Evolutionary conservation across 2,113 vertebrate genomes (phyloP).

Genomic region (Loxodonta africana): DNA sequence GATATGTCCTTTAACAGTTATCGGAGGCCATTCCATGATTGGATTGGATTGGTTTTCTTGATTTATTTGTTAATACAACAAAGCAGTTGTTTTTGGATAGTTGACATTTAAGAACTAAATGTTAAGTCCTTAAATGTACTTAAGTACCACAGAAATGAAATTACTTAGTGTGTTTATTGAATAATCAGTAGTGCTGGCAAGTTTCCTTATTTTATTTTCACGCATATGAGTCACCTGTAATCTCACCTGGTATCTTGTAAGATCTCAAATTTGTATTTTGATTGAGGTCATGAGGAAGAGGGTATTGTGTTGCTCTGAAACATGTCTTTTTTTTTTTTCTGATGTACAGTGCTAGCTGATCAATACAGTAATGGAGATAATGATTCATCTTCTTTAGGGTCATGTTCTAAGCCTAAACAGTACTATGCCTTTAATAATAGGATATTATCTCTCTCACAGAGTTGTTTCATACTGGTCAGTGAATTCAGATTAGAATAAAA

Average conservation of each 20-base stretch:
- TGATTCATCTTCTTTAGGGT: background rate
- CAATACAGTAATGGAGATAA: background rate
- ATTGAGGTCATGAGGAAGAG: background rate
- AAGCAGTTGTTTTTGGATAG: slow-evolving; percentile 44
- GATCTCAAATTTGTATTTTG: slow-evolving; percentile 34
- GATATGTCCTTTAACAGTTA: background rate
- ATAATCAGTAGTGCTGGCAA: background rate
- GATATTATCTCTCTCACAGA: background rate
- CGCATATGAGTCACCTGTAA: background rate
- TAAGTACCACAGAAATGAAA: slow-evolving; percentile 44
- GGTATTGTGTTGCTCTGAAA: slow-evolving; percentile 17
- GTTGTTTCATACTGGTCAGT: slow-evolving; percentile 3
- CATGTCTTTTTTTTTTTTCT: background rate
- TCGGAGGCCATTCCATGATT: background rate
- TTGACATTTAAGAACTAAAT: slow-evolving; percentile 28
- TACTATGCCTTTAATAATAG: background rate
- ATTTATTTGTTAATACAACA: slow-evolving; percentile 35
- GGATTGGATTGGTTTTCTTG: slow-evolving; percentile 11
- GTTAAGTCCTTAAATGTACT: background rate
- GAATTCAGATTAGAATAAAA: background rate
- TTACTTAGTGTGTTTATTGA: background rate
- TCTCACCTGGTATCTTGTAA: background rate
- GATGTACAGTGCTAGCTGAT: background rate
- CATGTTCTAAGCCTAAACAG: background rate
- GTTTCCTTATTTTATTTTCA: slow-evolving; percentile 32